Evolutionary conservation across 2,113 vertebrate species (phyloP).

Genomic region (Emydura subglobosa): DNA sequence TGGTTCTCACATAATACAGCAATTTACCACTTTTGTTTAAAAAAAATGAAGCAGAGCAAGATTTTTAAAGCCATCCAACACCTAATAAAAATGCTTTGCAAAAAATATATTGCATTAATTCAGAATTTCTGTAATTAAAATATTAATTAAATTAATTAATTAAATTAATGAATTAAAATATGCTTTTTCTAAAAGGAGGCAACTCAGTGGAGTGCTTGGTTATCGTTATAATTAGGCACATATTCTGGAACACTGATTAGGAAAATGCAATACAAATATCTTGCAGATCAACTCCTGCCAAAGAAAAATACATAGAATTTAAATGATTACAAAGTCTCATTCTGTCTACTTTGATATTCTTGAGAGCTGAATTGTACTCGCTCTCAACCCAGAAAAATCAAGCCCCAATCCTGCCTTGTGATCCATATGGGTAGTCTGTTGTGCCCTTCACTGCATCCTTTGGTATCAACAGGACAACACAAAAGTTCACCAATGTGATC

Average conservation of each 20-base stretch:
- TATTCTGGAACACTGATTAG: conserved; percentile 65
- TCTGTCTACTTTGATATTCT: conserved; percentile 42
- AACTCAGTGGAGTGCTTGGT: conserved; percentile 50
- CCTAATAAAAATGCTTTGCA: conserved; percentile 61
- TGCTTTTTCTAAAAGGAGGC: conserved; percentile 55
- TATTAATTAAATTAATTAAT: conserved; percentile 16
- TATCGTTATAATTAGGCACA: conserved; percentile 53
- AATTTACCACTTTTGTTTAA: conserved; percentile 1
- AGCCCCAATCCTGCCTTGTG: not conserved
- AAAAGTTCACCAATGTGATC: not conserved
- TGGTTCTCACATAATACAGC: not conserved
- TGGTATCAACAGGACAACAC: not conserved
- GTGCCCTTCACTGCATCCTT: not conserved
- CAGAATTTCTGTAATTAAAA: conserved; percentile 73
- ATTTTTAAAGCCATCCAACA: conserved; percentile 47
- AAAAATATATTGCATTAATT: conserved; percentile 68
- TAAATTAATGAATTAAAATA: conserved; percentile 67
- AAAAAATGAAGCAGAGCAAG: not conserved
- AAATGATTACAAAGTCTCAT: conserved; percentile 51
- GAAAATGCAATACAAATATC: conserved; percentile 71
- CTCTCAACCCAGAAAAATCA: conserved; percentile 52
- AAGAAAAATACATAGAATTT: conserved; percentile 69
- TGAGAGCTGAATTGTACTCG: conserved; percentile 53
- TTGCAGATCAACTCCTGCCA: conserved; percentile 56
- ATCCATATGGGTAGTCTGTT: not conserved